These are phyloP conservation scores for Protodeltote pygarga DNA, from an alignment of 2,888 invertebrate species.

Conservation along the genomic window DNA sequence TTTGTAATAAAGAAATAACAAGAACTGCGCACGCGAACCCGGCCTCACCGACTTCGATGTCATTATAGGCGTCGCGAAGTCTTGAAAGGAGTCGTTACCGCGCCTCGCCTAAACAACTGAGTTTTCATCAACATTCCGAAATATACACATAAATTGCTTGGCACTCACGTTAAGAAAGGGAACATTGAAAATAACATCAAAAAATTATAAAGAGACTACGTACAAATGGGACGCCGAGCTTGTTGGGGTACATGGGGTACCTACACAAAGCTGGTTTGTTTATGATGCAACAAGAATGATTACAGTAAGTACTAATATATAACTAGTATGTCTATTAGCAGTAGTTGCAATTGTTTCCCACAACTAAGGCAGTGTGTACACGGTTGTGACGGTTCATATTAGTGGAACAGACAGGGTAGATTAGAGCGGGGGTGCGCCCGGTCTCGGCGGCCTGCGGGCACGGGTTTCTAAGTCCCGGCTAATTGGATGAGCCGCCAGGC, in stretches of 20 bases:
- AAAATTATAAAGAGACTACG: slow-evolving; percentile 22
- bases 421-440: slow-evolving; percentile 64
- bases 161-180: slow-evolving; percentile 52
- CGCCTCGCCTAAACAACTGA: slow-evolving; percentile 79
- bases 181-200: slow-evolving; percentile 43
- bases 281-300: slow-evolving; percentile 9
- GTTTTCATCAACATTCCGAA: slow-evolving; percentile 71
- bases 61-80: slow-evolving; percentile 83
- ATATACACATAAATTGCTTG: slow-evolving; percentile 64
- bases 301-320: slow-evolving; percentile 2
- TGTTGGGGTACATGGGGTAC: too few relatives aligned
- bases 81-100: slow-evolving; percentile 80
- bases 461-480: slow-evolving; percentile 85
- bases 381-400: slow-evolving; percentile 59
- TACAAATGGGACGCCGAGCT: neutral
- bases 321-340: slow-evolving; percentile 17
- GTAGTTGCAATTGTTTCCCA: slow-evolving; percentile 38
- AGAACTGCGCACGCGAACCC: slow-evolving; percentile 86
- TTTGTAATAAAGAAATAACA: slow-evolving; percentile 88
- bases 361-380: slow-evolving; percentile 47
- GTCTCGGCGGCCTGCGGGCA: slow-evolving; percentile 66
- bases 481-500: slow-evolving; percentile 82
- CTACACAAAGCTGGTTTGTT: neutral
- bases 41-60: slow-evolving; percentile 78
- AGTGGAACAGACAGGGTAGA: slow-evolving; percentile 63